phyloP scores from a whole-genome alignment of 2,888 invertebrate genomes.

The Cantharis flavilabris region DNA sequence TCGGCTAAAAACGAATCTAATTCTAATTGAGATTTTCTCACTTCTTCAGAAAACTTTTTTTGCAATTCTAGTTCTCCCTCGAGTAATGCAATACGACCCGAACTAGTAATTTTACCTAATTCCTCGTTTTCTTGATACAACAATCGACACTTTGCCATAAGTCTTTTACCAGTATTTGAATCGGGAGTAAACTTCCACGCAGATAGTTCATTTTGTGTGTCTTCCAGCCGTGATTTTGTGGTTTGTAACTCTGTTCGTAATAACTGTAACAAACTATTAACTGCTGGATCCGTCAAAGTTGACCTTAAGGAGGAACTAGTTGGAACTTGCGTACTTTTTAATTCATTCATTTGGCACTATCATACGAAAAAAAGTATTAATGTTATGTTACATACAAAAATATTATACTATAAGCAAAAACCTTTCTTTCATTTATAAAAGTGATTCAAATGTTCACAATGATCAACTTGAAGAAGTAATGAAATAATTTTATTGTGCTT shows the following conservation, averaged over 20 bases:
- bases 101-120: slow-evolving; percentile 92
- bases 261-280: slow-evolving; percentile 90
- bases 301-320: slow-evolving; percentile 75
- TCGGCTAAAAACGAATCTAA: slow-evolving; percentile 94
- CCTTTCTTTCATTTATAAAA: slow-evolving; percentile 1
- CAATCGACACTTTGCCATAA: slow-evolving; percentile 96
- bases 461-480: neutral
- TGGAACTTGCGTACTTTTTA: slow-evolving; percentile 83
- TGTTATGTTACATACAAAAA: neutral
- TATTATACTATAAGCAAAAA: neutral
- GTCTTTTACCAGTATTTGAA: slow-evolving; percentile 95
- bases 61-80: slow-evolving; percentile 95
- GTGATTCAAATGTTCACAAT: slow-evolving; percentile 31
- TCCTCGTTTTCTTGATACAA: slow-evolving; percentile 98
- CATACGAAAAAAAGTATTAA: slow-evolving; percentile 18
- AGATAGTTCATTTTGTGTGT: slow-evolving; percentile 95
- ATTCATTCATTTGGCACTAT: slow-evolving; percentile 91
- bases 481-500: too few relatives aligned
- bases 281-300: slow-evolving; percentile 91
- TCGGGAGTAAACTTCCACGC: slow-evolving; percentile 99
- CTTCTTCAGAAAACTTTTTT: slow-evolving; percentile 94
- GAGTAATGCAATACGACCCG: slow-evolving; percentile 91
- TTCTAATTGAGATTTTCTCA: slow-evolving; percentile 95
- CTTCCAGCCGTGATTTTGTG: slow-evolving; percentile 89
- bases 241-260: slow-evolving; percentile 88